A percentile compares a stretch with the other conserved stretches of the same genome.
Conservation (phyloP, 2,113 vertebrate genomes). For the Pholis gunnellus region DNA sequence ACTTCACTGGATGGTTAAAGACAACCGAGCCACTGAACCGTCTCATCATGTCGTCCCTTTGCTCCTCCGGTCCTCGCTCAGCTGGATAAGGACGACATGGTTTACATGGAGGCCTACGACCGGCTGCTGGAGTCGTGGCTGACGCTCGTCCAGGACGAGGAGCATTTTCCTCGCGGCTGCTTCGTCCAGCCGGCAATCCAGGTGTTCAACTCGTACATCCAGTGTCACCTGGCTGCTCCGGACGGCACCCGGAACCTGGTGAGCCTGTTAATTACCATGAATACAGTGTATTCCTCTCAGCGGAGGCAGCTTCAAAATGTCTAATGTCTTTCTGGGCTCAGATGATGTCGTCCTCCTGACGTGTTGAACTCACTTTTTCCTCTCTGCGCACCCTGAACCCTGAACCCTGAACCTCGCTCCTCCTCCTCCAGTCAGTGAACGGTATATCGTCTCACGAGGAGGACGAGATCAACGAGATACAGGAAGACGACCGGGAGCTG, state of each 20-base stretch:
- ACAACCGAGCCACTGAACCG: neutral
- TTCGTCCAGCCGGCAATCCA: constrained; percentile 97
- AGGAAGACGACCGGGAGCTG: constrained; percentile 97
- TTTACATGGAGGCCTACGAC: constrained; percentile 99
- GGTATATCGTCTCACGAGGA: constrained; percentile 95
- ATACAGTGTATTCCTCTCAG: neutral
- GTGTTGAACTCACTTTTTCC: neutral
- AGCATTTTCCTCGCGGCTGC: constrained; percentile 97
- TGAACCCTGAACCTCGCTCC: no score
- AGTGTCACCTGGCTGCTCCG: constrained; percentile 97
- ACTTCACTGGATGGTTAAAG: neutral
- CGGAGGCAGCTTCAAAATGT: no score
- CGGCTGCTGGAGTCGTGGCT: constrained; percentile 98
- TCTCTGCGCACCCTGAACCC: no score
- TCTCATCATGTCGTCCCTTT: no score
- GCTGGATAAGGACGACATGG: constrained; percentile 99
- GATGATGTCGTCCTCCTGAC: neutral
- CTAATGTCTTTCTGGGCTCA: no score
- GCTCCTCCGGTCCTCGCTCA: constrained; percentile 63
- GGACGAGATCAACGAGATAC: constrained; percentile 98
- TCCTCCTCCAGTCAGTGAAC: constrained; percentile 90
- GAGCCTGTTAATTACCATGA: constrained; percentile 61
- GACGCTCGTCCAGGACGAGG: constrained; percentile 95
- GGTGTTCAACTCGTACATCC: constrained; percentile 99
- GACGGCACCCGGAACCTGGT: constrained; percentile 99